Evolutionary conservation across 2,888 invertebrate species (phyloP), one percentile per base, ranked within the genome.

Genomic region (Drosophila macrothrix): DNA sequence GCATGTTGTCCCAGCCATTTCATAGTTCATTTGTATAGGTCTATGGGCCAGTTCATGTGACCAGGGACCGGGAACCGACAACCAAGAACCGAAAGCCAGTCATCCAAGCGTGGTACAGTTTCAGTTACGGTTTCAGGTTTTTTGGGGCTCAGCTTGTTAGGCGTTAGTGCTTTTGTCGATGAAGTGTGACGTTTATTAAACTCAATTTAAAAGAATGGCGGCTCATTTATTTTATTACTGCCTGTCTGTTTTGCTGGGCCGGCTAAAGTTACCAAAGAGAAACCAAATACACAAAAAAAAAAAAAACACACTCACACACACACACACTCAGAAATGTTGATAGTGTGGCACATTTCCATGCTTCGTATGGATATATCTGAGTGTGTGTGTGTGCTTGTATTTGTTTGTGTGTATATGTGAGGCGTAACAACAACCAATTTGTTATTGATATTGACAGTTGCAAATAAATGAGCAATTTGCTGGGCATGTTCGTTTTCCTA

Each of bases 361-460:
- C 31, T 25, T 46, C 25, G 7, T 16, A 25, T 46, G 46, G 3
- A 14, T 46, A 43, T 43, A 43, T 22, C 22, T 62, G 58, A 58
- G 14, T 62, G 54, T 62, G 50, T 53, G 50, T 66, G 53, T 64
- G n/a, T 52, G 19, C 39, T 16, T 76, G 37, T 65, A 54, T 66
- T 67, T 70, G 50, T 70, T 22, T 62, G 61, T 73, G 58, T 76
- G 72, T 65, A 60, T 78, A 75, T 82, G 81, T 71, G 78, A 59
- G 76, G 83, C 88, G 81, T 87, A 88, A 86, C 89, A 90, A 90
- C 90, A 90, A 79, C 79, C 79, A 79, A 88, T 88, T 88, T 88
- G 90, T 90, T 90, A 88, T 90, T 89, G 91, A 88, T 90, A 88
- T 88, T 90, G 88, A 88, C 91, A 88, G 88, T 90, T 88, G 85